Evolutionary conservation across 2,113 vertebrate species (phyloP), one percentile per base, ranked within the genome.

Genomic region (Dendropsophus ebraccatus): DNA sequence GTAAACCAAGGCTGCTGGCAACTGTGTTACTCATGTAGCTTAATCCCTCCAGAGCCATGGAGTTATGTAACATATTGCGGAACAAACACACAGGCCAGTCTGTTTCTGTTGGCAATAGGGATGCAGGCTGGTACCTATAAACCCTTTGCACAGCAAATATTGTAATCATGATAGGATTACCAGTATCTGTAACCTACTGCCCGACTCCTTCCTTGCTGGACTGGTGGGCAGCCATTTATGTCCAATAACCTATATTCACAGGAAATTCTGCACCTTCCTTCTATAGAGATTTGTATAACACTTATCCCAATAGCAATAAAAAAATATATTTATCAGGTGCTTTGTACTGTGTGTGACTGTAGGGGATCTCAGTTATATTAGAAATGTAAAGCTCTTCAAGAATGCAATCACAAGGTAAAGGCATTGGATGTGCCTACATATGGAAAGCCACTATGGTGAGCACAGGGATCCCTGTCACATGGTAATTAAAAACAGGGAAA

Each of bases 91-190:
- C 69, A 50, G 69, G 32, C n/a, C 70, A 84, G 60, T 84, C 70
- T 62, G 70, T 47, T 72, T 49, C 81, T 84, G 37, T 76, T 84
- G 52, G 70, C 82, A 62, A 60, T 74, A 74, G 52, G 69, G 23
- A 32, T 74, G 16, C 23, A 32, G 69, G n/a, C 70, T 49, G 82
- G 37, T 84, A 84, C 70, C 81, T 84, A 17, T 41, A 84, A 75
- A 75, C 32, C 65, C 37, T 60, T 84, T 75, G 54, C 52, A 60
- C 13, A 74, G 82, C 58, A 37, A 84, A 84, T 54, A 84, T 62
- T 84, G 82, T 47, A 60, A 84, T 75, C 50, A 76, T 76, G 54
- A 76, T 84, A 62, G 82, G 70, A 84, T 84, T 84, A 84, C n/a
- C 37, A 49, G 16, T 54, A 75, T n/a, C 82, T 84, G 82, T 21